Conservation (phyloP, 2,888 invertebrate species). For the Alloscopus bannaensis region DNA sequence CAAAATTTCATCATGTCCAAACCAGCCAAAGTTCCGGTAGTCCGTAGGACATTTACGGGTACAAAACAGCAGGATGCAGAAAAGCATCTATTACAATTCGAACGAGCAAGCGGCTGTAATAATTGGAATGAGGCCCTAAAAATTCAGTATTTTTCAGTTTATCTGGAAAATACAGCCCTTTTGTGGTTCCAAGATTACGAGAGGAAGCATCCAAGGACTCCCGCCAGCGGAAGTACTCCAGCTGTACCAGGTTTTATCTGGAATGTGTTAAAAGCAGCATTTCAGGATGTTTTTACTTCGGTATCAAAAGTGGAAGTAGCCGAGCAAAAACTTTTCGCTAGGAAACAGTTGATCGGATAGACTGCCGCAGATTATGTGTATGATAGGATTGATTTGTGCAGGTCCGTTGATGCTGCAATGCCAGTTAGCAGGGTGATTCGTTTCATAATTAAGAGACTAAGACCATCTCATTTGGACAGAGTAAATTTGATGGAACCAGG, state of each 20-base stretch:
- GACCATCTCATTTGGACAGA: neutral
- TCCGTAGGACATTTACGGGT: neutral
- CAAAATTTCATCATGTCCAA: constrained; percentile 1
- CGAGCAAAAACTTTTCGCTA: neutral
- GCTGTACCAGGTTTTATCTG: neutral
- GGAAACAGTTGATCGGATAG: constrained; percentile 6
- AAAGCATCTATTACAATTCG: constrained; percentile 14
- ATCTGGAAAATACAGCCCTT: constrained; percentile 2
- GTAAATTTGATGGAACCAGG: constrained; percentile 6
- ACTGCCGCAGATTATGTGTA: constrained; percentile 10
- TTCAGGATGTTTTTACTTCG: neutral
- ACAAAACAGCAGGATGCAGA: constrained; percentile 2
- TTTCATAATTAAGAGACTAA: neutral
- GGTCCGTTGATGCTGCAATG: neutral
- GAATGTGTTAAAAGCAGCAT: neutral
- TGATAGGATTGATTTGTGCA: neutral
- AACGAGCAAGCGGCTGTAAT: neutral
- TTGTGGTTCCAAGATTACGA: constrained; percentile 6
- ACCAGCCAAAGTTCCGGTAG: constrained; percentile 13
- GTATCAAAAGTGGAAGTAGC: constrained; percentile 13
- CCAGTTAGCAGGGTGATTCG: neutral
- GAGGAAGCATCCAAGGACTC: neutral
- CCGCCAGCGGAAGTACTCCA: neutral
- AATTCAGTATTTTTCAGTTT: constrained; percentile 3
- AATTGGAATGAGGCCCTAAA: constrained; percentile 22